These are phyloP conservation scores for Mimachlamys varia DNA, from an alignment of 2,888 invertebrate species.

Conservation along the genomic window DNA sequence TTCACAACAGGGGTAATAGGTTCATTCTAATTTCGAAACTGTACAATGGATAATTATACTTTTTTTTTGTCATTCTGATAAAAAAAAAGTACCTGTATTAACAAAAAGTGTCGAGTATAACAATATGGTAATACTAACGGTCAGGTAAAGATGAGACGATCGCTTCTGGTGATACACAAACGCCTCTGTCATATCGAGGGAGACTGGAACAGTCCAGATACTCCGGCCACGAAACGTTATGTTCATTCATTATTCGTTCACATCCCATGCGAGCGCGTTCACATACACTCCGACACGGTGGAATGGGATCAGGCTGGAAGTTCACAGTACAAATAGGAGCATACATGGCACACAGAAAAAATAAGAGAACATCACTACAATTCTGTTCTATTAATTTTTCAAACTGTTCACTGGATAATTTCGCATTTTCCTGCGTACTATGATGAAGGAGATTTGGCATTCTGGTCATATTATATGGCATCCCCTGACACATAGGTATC, in stretches of 20 bases:
- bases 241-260: constrained; percentile 73
- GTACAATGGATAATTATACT: neutral
- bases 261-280: constrained; percentile 72
- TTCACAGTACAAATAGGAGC: constrained; percentile 77
- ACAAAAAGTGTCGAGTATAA: too few species aligned
- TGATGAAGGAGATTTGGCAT: constrained; percentile 78
- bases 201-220: constrained; percentile 71
- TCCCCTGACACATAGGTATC: constrained; percentile 73
- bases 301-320: constrained; percentile 74
- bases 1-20: neutral
- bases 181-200: constrained; percentile 75
- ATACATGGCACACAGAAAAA: constrained; percentile 77
- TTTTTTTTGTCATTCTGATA: neutral
- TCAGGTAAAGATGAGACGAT: constrained; percentile 69
- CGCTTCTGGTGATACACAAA: constrained; percentile 75
- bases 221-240: constrained; percentile 77
- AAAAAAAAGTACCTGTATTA: neutral
- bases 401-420: constrained; percentile 73
- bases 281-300: constrained; percentile 77
- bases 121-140: constrained; percentile 53
- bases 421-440: constrained; percentile 76
- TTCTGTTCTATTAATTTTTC: constrained; percentile 71
- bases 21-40: neutral
- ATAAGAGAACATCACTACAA: constrained; percentile 74
- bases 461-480: constrained; percentile 78